Evolutionary conservation across 2,797 vertebrate genomes (phyloP).

Genomic region (Lagodon rhomboides): DNA sequence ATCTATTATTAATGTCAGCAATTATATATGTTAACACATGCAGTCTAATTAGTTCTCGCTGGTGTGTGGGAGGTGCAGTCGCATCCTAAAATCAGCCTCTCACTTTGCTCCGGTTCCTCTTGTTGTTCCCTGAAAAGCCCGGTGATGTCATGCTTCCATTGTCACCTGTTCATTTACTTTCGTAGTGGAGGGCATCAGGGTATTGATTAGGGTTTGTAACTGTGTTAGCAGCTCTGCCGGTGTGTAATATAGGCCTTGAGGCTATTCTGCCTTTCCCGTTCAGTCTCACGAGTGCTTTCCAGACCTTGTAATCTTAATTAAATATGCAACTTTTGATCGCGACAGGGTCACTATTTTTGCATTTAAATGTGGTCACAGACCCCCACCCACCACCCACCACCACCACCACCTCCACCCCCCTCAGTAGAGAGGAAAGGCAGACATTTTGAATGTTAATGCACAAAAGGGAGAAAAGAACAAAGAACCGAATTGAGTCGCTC

Average conservation of each 20-base stretch:
- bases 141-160: conserved; percentile 91
- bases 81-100: conserved; percentile 35
- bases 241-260: conserved; percentile 93
- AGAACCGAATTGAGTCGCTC: conserved; percentile 88
- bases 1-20: conserved; percentile 48
- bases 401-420: conserved; percentile 41
- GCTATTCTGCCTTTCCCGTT: conserved; percentile 78
- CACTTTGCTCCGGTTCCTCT: conserved; percentile 66
- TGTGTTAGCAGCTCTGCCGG: conserved; percentile 92
- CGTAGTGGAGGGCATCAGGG: conserved; percentile 86
- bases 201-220: conserved; percentile 89
- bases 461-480: conserved; percentile 88
- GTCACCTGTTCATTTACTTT: conserved; percentile 86
- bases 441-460: conserved; percentile 93
- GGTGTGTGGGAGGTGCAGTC: conserved; percentile 9
- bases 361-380: conserved; percentile 90
- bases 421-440: conserved; percentile 80
- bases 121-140: conserved; percentile 83
- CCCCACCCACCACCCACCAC: conserved; percentile 76
- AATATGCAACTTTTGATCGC: conserved; percentile 96
- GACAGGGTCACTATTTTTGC: conserved; percentile 92
- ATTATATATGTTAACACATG: conserved; percentile 33
- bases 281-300: conserved; percentile 91
- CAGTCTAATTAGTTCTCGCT: conserved; percentile 20
- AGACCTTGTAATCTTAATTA: conserved; percentile 97